Conservation (phyloP, 2,797 vertebrate genomes). For the Emydoidea blandingii region DNA sequence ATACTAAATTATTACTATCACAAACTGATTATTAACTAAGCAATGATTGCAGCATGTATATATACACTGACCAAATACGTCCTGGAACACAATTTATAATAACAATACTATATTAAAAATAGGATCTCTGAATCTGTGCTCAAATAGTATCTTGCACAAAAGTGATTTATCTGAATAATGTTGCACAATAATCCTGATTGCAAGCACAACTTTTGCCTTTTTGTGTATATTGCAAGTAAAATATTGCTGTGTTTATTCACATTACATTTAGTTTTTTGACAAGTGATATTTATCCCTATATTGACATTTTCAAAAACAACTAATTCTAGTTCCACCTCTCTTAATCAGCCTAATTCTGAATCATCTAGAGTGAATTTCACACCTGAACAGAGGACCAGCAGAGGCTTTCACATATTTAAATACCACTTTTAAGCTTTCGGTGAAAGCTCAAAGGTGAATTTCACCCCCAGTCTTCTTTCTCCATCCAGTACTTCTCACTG, state of each 20-base stretch:
- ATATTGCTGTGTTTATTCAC: not conserved
- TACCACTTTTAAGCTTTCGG: not conserved
- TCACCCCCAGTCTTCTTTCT: not conserved
- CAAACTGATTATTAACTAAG: too few relatives aligned
- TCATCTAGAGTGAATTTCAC: not conserved
- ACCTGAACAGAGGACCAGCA: not conserved
- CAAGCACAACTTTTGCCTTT: not conserved
- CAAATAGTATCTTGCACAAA: not conserved
- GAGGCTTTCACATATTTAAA: not conserved
- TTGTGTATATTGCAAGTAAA: not conserved
- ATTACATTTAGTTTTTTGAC: not conserved
- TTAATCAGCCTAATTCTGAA: not conserved
- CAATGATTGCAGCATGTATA: too few relatives aligned
- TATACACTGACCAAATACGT: not conserved
- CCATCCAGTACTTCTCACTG: not conserved
- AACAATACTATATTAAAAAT: not conserved
- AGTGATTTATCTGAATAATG: not conserved
- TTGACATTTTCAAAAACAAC: conserved; percentile 35
- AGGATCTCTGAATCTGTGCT: not conserved
- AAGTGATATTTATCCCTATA: not conserved
- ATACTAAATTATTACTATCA: too few relatives aligned
- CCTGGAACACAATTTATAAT: not conserved
- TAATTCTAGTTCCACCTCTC: not conserved
- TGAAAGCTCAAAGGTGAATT: not conserved
- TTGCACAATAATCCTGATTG: not conserved